Percentiles rank a stretch among this genome's conserved stretches.
phyloP scores from a whole-genome alignment of 2,113 vertebrate genomes.

The Vimba vimba region DNA sequence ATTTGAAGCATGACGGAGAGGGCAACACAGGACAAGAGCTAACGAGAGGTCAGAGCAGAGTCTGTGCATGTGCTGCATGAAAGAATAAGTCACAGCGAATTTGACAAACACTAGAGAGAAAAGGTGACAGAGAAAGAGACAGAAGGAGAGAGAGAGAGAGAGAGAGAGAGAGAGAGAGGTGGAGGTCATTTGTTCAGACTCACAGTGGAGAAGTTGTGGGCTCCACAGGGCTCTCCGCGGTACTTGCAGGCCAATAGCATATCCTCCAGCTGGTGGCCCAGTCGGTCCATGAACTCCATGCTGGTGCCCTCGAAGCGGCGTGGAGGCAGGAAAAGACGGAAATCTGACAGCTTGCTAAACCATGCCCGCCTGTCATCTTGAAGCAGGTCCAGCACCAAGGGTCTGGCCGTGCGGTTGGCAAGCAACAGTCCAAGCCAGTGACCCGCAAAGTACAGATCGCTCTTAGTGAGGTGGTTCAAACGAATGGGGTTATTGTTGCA shows the following conservation, averaged over 20 bases:
- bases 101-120: neutral
- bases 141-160: neutral
- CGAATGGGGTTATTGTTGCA: conserved; percentile 98
- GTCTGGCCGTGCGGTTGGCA: conserved; percentile 89
- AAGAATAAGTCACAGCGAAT: neutral
- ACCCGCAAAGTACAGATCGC: conserved; percentile 94
- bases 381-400: conserved; percentile 89
- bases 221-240: conserved; percentile 90
- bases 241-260: conserved; percentile 98
- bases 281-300: conserved; percentile 93
- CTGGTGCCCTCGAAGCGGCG: conserved; percentile 96
- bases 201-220: conserved; percentile 97
- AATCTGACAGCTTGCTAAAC: conserved; percentile 96
- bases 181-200: conserved; percentile 73
- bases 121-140: neutral
- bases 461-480: conserved; percentile 94
- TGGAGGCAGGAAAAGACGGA: conserved; percentile 92
- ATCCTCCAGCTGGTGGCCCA: conserved; percentile 96
- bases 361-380: conserved; percentile 87
- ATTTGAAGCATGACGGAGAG: conserved; percentile 7
- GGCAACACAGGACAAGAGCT: neutral
- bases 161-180: neutral
- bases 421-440: conserved; percentile 93
- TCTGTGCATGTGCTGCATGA: neutral
- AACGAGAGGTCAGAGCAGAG: conserved; percentile 2